Evolutionary conservation across 2,888 invertebrate genomes (phyloP).

Genomic region (Marasmarcha lunaedactyla): DNA sequence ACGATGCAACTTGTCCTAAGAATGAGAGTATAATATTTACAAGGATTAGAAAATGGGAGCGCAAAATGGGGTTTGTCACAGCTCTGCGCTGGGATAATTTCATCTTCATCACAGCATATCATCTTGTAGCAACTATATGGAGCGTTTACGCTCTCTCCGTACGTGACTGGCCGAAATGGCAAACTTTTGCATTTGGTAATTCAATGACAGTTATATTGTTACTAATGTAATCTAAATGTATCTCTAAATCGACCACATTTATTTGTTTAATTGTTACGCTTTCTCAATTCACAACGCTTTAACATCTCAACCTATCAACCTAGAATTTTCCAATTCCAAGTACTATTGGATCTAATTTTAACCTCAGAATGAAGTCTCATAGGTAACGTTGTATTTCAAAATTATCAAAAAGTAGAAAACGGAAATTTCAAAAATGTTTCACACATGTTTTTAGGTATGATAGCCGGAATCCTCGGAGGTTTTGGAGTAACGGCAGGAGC

Average conservation of each 20-base stretch:
- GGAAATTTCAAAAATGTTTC: too few species aligned
- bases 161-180: slow-evolving; percentile 30
- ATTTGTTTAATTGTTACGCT: slow-evolving; percentile 8
- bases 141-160: background rate
- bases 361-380: too few species aligned
- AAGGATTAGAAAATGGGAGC: slow-evolving; percentile 39
- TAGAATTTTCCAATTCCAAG: too few species aligned
- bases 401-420: too few species aligned
- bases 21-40: slow-evolving; percentile 29
- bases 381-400: too few species aligned
- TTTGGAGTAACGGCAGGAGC: slow-evolving; percentile 79
- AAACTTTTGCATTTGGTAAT: slow-evolving; percentile 26
- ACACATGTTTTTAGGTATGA: slow-evolving; percentile 57
- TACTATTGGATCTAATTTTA: too few species aligned
- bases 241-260: background rate
- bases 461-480: slow-evolving; percentile 69
- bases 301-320: too few species aligned
- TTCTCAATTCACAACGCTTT: too few species aligned
- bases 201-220: too few species aligned
- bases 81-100: slow-evolving; percentile 76
- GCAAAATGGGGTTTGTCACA: slow-evolving; percentile 59
- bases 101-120: slow-evolving; percentile 58
- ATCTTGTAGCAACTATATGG: slow-evolving; percentile 8
- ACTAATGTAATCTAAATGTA: slow-evolving; percentile 71
- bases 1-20: slow-evolving; percentile 28